Evolutionary conservation across 2,888 invertebrate genomes (phyloP), one percentile per base, ranked within the genome.

Genomic region (Stenodera caucasica): DNA sequence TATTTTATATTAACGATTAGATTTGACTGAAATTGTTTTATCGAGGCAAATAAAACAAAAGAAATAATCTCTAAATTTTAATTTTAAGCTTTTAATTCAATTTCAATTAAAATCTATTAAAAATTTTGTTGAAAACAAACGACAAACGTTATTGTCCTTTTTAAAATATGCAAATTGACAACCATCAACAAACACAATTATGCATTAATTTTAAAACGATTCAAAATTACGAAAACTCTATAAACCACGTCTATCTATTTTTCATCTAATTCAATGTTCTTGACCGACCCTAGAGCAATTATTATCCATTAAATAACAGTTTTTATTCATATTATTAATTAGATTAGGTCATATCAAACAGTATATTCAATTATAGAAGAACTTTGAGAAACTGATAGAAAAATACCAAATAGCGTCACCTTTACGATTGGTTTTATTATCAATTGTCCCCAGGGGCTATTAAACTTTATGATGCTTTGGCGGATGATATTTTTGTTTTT

Each of bases 391-490:
- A 57, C 55, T 55, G 65, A n/a, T 66, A 69, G 1, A 68, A 69
- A 69, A 72, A 69, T n/a, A 70, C 64, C 68, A 68, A 70, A 71
- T 74, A 72, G 68, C 68, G 70, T 67, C 68, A 69, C 70, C 70
- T 76, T 75, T 76, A 76, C 70, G 74, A 74, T 74, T 72, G 71
- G 73, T 75, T 77, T 75, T 76, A 77, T 69, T 76, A 74, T 75
- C 77, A 76, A 76, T 77, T 77, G 72, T 69, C 75, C 72, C 71
- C 45, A 35, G 74, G 68, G 75, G 72, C 76, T 74, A 75, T 77
- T 75, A 75, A 74, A 73, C 69, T 75, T 76, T 75, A 77, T 75
- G 75, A 74, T 73, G 72, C 66, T 73, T 69, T 62, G 65, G 60
- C 61, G 65, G 66, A 64, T 69, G 67, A 67, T 70, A 67, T 70